Conservation (phyloP, 2,888 invertebrate species). For the Cybosia mesomella region DNA sequence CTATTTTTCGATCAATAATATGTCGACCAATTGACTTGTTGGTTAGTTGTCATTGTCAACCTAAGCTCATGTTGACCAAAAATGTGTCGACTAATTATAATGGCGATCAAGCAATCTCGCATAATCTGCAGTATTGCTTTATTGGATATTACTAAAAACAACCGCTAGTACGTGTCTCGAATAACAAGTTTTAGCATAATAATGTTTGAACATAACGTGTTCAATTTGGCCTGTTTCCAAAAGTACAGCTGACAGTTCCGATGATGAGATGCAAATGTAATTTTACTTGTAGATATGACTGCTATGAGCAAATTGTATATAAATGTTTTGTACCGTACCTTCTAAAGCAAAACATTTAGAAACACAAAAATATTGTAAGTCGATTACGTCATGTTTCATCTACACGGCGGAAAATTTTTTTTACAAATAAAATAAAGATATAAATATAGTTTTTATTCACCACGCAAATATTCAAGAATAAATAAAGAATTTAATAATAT, state of each 20-base stretch:
- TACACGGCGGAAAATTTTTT: not conserved
- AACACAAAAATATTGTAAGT: conserved; percentile 4
- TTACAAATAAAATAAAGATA: not conserved
- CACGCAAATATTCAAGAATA: not conserved
- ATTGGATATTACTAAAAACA: not conserved
- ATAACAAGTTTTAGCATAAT: not conserved
- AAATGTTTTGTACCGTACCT: not conserved
- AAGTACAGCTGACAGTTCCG: no score
- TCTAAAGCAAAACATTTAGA: not conserved
- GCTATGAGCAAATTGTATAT: not conserved
- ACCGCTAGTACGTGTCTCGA: not conserved
- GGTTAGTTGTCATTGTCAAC: no score
- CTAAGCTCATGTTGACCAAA: no score
- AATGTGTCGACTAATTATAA: no score
- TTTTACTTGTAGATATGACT: not conserved
- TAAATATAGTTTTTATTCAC: not conserved
- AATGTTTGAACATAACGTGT: not conserved
- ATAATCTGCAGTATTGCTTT: not conserved
- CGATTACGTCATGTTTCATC: not conserved
- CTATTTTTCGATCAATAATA: no score
- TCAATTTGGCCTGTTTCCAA: not conserved
- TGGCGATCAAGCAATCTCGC: no score
- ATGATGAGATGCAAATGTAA: not conserved
- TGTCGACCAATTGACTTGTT: no score
- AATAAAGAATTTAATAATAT: no score